Evolutionary conservation across 2,797 vertebrate genomes (phyloP).

Genomic region (Momotus momota): DNA sequence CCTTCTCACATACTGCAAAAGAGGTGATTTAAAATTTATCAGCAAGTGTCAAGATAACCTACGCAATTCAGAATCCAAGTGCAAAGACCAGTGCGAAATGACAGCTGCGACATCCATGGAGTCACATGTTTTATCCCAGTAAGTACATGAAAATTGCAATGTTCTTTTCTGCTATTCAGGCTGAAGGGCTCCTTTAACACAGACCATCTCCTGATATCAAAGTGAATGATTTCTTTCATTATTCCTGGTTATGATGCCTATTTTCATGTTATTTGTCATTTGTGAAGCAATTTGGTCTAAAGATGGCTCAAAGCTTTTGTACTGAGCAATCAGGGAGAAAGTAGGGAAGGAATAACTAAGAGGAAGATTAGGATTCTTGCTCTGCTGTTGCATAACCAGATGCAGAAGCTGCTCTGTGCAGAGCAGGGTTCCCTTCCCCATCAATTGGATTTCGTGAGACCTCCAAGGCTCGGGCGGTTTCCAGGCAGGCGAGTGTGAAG

Average conservation of each 20-base stretch:
- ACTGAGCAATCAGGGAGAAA: conserved; percentile 52
- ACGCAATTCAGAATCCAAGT: conserved; percentile 58
- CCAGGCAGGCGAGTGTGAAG: background rate
- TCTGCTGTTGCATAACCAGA: conserved; percentile 11
- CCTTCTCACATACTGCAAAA: conserved; percentile 12
- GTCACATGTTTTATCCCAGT: conserved; percentile 49
- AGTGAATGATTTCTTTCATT: conserved; percentile 71
- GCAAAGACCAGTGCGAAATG: conserved; percentile 33
- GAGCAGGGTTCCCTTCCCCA: background rate
- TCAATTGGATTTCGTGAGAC: background rate
- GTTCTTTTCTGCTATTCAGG: conserved; percentile 67
- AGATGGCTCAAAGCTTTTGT: conserved; percentile 65
- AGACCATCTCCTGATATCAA: conserved; percentile 45
- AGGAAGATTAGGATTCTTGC: conserved; percentile 9
- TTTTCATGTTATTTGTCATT: conserved; percentile 79
- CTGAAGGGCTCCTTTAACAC: conserved; percentile 62
- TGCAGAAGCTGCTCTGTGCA: background rate
- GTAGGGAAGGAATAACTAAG: conserved; percentile 53
- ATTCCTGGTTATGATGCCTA: conserved; percentile 73
- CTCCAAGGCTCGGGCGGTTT: background rate
- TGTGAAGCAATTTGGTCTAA: conserved; percentile 71
- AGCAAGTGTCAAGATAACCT: conserved; percentile 70
- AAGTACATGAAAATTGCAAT: conserved; percentile 75
- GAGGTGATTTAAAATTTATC: conserved; percentile 65
- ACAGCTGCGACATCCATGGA: conserved; percentile 44